Evolutionary conservation across 2,113 vertebrate genomes (phyloP), one percentile per base, ranked within the genome.

Genomic region (Carollia perspicillata): DNA sequence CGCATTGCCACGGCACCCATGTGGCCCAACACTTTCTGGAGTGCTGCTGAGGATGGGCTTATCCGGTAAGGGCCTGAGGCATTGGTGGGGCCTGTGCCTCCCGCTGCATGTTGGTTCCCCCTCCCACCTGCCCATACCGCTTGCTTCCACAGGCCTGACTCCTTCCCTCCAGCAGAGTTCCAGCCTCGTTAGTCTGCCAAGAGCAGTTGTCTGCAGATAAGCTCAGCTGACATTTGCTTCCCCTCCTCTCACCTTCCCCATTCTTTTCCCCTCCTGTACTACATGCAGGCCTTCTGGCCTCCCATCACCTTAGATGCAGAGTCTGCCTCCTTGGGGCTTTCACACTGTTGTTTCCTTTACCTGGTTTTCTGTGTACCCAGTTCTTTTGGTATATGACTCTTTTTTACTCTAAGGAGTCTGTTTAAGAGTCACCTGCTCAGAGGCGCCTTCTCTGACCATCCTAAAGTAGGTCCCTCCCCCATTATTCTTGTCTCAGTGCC

Each of bases 11-110:
- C 99, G 0, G 99, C 99, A 0, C 99, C 99, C 94, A 99, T 99
- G 99, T 99, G 99, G 99, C 99, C 99, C 63, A 99, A 99, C 98
- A 99, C 99, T 5, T 99, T 99, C 98, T 99, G 99, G 99, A 99
- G 99, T 20, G 99, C 99, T 9, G 99, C 99, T 0, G 99, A 99
- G 93, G 99, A 99, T 0, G 99, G 99, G 37, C 98, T 99, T 26
- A 99, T 99, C 97, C 99, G 99, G 99, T 99, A 96, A 93, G 96
- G 68, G 66, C 30, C 44, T 83, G 63, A 30, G 23, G 77, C 49
- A 18, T 35, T 18, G 1, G 65, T 4, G 26, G 55, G 68, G 44
- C 88, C 60, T 37, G 16, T 42, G 40, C 26, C 63, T 69, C 40
- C 75, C 40, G 2, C 42, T 75, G 35, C n/a, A 7, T 10, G 51